Conservation (phyloP, 2,888 invertebrate genomes). For the Aleiodes leptofemur region DNA sequence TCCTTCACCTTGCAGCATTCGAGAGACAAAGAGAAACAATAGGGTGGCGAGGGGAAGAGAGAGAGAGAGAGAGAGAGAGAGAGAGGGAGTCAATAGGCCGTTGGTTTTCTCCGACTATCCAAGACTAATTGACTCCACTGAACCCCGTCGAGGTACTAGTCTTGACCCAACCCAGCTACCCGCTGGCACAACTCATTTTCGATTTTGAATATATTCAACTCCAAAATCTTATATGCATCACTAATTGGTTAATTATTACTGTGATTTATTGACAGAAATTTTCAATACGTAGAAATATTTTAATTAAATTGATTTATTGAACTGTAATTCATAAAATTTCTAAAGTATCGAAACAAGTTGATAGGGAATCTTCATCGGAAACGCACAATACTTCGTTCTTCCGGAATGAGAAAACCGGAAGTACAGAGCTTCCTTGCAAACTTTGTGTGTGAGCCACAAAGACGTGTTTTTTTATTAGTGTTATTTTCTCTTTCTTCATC, state of each 20-base stretch:
- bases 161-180: conserved; percentile 46
- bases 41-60: not conserved
- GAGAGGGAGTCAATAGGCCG: conserved; percentile 22
- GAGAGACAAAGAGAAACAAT: not conserved
- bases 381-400: not conserved
- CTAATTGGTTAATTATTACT: too few relatives aligned
- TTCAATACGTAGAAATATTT: too few relatives aligned
- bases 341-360: not conserved
- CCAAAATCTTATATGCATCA: too few relatives aligned
- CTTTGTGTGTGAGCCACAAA: conserved; percentile 43
- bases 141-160: conserved; percentile 52
- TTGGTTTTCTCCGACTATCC: conserved; percentile 23
- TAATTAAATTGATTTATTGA: too few relatives aligned
- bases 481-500: conserved; percentile 3
- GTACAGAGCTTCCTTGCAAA: not conserved
- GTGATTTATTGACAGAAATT: too few relatives aligned
- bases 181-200: conserved; percentile 52
- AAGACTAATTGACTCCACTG: conserved; percentile 54
- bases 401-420: conserved; percentile 1
- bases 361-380: conserved; percentile 3
- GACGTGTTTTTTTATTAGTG: conserved; percentile 56
- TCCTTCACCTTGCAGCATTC: conserved; percentile 27
- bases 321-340: too few relatives aligned
- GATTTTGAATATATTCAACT: conserved; percentile 5
- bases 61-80: not conserved